Evolutionary conservation across 2,888 invertebrate genomes (phyloP), one percentile per base, ranked within the genome.

Genomic region (Coelopa pilipes): DNA sequence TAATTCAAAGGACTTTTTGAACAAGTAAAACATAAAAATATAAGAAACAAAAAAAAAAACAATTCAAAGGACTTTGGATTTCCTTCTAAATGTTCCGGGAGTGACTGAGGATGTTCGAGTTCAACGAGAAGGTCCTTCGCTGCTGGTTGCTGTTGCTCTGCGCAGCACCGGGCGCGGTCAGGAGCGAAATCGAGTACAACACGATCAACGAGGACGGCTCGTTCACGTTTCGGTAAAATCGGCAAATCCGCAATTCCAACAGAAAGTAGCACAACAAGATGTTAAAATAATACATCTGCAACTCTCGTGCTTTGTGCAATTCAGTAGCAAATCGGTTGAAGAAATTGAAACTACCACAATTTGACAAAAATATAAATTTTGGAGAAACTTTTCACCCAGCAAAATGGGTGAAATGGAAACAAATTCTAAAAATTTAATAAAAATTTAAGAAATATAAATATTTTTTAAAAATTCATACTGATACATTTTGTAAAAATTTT

Each of bases 171-270:
- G 15, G 62, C 9, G 24, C 24, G 13, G 66, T 72, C 17, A 34
- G 50, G 15, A 78, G 82, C 73, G 87, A 86, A 68, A 86, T 86
- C 74, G 91, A 91, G 76, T 92, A 91, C 81, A 92, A 93, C 81
- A 89, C 90, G 74, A 89, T 92, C 55, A 91, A 92, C 78, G 89
- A 90, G 46, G 93, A 94, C 88, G 93, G 93, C 83, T 93, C 93
- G 21, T 94, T 91, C 82, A 91, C 92, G 84, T 94, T 93, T 86
- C 93, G 93, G 91, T 91, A 76, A 80, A 75, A 50, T 55, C n/a
- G 65, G 45, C 4, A 63, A 60, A 55, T 74, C 62, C 66, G 67
- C 57, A 17, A 50, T 63, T 82, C 78, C 83, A 49, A 60, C 53
- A 60, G 50, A 60, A 15, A n/a, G n/a, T n/a, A n/a, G n/a, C n/a